Evolutionary conservation across 2,797 vertebrate species (phyloP), one percentile per base, ranked within the genome.

Genomic region (Yasuhikotakia modesta): DNA sequence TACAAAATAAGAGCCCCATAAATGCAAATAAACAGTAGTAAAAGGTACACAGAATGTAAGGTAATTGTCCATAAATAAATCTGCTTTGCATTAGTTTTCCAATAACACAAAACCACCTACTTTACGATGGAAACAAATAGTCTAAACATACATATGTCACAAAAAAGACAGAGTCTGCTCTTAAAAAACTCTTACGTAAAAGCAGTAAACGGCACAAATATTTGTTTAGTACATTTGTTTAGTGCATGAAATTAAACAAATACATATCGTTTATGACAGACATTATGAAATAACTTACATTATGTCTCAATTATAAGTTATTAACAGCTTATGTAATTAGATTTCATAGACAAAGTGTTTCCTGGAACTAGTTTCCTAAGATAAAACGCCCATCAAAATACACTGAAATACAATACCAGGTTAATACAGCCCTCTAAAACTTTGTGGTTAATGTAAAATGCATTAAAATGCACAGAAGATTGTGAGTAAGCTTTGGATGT

Each of bases 401-500:
- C n/a, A 19, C 30, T 3, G 5, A 16, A 14, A 66, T 32, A 17
- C 43, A 45, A 43, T 57, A 71, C 16, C 16, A 24, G 1, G 0
- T 39, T 43, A 52, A 64, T n/a, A 61, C 60, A 65, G 58, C 19
- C 71, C 27, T 73, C 48, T 43, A 8, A 45, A 66, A 55, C 21
- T 5, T 45, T 21, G 27, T 27, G 27, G 27, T 27, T 27, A 27
- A 27, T 27, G 27, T 27, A 27, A 24, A 65, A 65, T 24, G 30
- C 32, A 53, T 53, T 65, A 10, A 43, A 43, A 14, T 55, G 61
- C 21, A 39, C 19, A 52, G 24, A 61, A 64, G 24, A 52, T 21
- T 14, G 12, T 24, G n/a, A 78, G 8, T 12, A 75, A 68, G 60
- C 76, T 76, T 72, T 79, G 55, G 76, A 70, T 58, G 48, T 30